phyloP scores from a whole-genome alignment of 2,797 vertebrate genomes.

The Esox lucius region DNA sequence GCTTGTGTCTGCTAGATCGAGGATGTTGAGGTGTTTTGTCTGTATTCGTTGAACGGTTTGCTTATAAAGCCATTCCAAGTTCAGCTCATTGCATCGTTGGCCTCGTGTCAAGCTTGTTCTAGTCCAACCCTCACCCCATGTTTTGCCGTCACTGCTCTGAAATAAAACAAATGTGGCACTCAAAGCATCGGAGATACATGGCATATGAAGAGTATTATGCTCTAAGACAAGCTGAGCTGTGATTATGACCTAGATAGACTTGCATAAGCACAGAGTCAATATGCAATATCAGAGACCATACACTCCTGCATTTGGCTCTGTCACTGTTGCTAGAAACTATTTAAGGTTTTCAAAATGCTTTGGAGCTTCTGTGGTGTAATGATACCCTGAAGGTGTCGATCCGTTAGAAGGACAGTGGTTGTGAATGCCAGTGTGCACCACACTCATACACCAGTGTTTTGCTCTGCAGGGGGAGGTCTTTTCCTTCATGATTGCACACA shows the following conservation, averaged over 20 bases:
- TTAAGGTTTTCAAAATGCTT: not conserved
- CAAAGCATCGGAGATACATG: not conserved
- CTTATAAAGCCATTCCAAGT: not conserved
- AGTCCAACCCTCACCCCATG: not conserved
- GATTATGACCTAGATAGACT: not conserved
- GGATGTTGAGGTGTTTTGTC: not conserved
- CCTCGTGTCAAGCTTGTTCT: not conserved
- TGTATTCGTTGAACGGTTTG: not conserved
- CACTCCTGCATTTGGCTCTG: not conserved
- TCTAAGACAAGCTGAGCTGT: not conserved
- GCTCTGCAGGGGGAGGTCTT: constrained; percentile 8
- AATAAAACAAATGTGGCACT: not conserved
- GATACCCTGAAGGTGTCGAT: not conserved
- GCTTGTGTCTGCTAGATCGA: not conserved
- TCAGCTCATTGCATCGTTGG: not conserved
- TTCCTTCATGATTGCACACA: constrained; percentile 39
- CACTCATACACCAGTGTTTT: not conserved
- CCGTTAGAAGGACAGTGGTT: not conserved
- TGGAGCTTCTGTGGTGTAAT: not conserved
- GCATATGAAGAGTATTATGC: not conserved
- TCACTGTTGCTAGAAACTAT: not conserved
- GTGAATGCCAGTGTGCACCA: not conserved
- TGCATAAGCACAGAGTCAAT: not conserved
- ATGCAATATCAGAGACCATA: not conserved
- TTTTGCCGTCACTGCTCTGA: not conserved